Conservation (phyloP, 2,888 invertebrate genomes). For the Eurois occulta region DNA sequence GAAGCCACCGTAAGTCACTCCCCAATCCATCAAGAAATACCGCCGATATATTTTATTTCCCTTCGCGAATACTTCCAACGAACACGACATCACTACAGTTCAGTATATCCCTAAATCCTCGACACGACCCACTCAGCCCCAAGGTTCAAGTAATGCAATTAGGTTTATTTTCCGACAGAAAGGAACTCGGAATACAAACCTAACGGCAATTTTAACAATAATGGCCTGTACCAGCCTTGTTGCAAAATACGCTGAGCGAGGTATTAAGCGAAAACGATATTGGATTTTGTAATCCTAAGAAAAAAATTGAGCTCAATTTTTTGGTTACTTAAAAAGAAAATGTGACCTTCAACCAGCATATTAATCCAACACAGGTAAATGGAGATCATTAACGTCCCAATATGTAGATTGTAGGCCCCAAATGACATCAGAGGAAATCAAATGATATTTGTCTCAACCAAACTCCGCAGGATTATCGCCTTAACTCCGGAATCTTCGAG, state of each 20-base stretch:
- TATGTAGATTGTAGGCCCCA: constrained; percentile 29
- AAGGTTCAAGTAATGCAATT: constrained; percentile 66
- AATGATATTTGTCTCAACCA: constrained; percentile 42
- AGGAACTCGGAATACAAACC: constrained; percentile 60
- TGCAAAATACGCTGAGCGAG: constrained; percentile 53
- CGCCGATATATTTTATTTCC: constrained; percentile 69
- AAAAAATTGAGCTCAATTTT: not conserved
- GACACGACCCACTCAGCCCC: constrained; percentile 54
- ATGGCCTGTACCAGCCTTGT: constrained; percentile 53
- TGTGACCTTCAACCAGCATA: constrained; percentile 1
- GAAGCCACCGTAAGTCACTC: constrained; percentile 64
- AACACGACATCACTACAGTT: constrained; percentile 50
- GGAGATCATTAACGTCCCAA: constrained; percentile 27
- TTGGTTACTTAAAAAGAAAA: not conserved
- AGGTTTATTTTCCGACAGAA: constrained; percentile 65
- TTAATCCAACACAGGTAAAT: constrained; percentile 19
- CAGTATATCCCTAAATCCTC: constrained; percentile 56
- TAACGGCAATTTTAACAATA: constrained; percentile 64
- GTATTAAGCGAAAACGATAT: constrained; percentile 55
- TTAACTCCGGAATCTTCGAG: constrained; percentile 34
- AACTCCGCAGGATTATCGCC: constrained; percentile 47
- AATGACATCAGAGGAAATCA: constrained; percentile 48
- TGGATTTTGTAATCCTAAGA: constrained; percentile 33
- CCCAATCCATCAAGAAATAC: constrained; percentile 66
- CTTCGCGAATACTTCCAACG: constrained; percentile 49